Conservation (phyloP, 2,888 invertebrate genomes). For the Zele albiditarsus region DNA sequence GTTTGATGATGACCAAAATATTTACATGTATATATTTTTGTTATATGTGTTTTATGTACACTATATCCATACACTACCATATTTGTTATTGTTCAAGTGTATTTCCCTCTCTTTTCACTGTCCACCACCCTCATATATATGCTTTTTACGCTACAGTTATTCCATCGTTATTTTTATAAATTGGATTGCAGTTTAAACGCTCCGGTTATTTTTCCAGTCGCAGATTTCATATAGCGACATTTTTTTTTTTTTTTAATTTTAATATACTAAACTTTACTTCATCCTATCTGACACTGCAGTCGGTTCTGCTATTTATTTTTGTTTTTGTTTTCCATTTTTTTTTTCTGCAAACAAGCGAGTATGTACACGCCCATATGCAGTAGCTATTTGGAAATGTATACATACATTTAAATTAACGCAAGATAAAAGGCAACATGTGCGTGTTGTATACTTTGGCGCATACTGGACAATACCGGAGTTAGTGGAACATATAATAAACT, state of each 20-base stretch:
- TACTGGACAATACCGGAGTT: not conserved
- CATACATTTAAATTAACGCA: not conserved
- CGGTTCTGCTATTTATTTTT: not conserved
- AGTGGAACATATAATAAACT: not conserved
- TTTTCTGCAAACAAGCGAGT: not conserved
- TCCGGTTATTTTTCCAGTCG: conserved; percentile 66
- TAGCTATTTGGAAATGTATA: not conserved
- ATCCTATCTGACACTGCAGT: not conserved
- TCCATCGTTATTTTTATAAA: conserved; percentile 73
- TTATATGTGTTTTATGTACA: conserved; percentile 50
- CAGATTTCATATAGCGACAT: conserved; percentile 59
- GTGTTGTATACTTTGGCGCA: not conserved
- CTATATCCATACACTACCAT: conserved; percentile 37
- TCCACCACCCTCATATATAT: conserved; percentile 35
- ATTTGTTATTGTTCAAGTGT: conserved; percentile 31
- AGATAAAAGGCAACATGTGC: not conserved
- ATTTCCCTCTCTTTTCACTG: conserved; percentile 28
- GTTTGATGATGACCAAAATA: conserved; percentile 67
- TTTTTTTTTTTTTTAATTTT: conserved; percentile 69
- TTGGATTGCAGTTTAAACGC: conserved; percentile 71
- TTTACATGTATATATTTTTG: conserved; percentile 51
- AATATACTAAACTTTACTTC: conserved; percentile 54
- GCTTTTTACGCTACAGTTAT: conserved; percentile 71
- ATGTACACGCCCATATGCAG: not conserved
- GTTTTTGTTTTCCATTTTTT: not conserved